Conservation (phyloP, 2,113 vertebrate genomes). For the Hepsetus odoe region DNA sequence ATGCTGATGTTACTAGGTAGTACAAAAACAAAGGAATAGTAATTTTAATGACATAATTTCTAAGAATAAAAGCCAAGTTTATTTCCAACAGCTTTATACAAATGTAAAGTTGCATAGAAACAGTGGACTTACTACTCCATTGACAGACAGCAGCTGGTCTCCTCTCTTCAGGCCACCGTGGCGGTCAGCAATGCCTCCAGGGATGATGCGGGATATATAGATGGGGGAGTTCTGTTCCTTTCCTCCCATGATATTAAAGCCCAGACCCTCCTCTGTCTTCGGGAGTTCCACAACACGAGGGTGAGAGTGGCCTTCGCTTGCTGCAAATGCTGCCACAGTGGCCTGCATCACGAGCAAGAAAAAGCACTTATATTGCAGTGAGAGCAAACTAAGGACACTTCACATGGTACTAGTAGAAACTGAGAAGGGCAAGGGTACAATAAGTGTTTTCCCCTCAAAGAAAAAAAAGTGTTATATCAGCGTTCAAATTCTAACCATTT, state of each 20-base stretch:
- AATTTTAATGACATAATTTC: no score
- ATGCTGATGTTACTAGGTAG: no score
- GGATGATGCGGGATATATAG: constrained; percentile 97
- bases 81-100: no score
- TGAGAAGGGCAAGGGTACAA: not conserved
- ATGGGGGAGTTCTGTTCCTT: constrained; percentile 99
- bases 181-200: constrained; percentile 93
- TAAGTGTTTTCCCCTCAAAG: not conserved
- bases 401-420: not conserved
- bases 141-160: constrained; percentile 96
- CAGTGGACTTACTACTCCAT: constrained; percentile 87
- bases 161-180: constrained; percentile 95
- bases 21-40: no score
- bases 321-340: constrained; percentile 96
- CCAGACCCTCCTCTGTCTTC: constrained; percentile 96
- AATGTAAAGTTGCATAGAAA: not conserved
- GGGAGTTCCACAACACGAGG: constrained; percentile 96
- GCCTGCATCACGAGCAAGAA: constrained; percentile 73
- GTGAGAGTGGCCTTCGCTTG: constrained; percentile 97
- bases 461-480: no score
- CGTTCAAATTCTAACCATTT: no score
- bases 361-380: not conserved
- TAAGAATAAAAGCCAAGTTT: not conserved
- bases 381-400: not conserved
- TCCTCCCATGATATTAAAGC: constrained; percentile 99